Base-by-base conservation (phyloP, 2,797 vertebrate species). In the Sebastes taczanowskii region DNA sequence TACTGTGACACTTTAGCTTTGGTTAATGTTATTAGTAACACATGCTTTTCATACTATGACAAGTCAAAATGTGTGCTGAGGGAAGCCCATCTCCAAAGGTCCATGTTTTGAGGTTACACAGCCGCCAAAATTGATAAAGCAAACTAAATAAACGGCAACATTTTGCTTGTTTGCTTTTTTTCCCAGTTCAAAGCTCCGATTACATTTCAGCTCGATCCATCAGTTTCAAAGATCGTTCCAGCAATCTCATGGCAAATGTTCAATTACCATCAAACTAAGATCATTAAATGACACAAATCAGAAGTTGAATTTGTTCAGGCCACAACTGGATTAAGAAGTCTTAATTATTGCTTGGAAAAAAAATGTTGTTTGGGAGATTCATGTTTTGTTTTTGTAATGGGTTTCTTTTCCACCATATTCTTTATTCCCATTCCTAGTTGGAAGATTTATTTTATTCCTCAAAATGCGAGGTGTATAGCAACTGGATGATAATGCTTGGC, bases 241-340 rank as follows among this genome's bases (percentile, higher is more conserved):
- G 38, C 30, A 68, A 29, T 77, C 74, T 71, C 56, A 55, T 46
- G 25, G 67, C 52, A 73, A 65, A 62, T 78, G 34, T 73, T 74
- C 49, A 46, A 2, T 70, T 74, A 72, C 58, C 46, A 74, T 59
- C 23, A 68, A 61, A 42, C 23, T 68, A 49, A 34, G 29, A 46
- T 56, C 11, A 8, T 71, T 58, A 65, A 71, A 56, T 9, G 25
- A 46, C 70, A 61, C 30, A 64, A 63, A 79, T 64, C 73, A 68
- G 18, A 68, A 58, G 34, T 46, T 22, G 27, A 66, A 59, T 56
- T 49, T 63, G 59, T 49, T 72, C 35, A 13, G 30, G 62, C 58
- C 20, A 42, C 32, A 27, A 18, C 18, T 38, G 23, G 5, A n/a
- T 25, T 11, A 22, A 55, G 11, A 71, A 7, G 38, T 56, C 2